phyloP scores from a whole-genome alignment of 2,113 vertebrate genomes.

The Dipodomys stephensi region DNA sequence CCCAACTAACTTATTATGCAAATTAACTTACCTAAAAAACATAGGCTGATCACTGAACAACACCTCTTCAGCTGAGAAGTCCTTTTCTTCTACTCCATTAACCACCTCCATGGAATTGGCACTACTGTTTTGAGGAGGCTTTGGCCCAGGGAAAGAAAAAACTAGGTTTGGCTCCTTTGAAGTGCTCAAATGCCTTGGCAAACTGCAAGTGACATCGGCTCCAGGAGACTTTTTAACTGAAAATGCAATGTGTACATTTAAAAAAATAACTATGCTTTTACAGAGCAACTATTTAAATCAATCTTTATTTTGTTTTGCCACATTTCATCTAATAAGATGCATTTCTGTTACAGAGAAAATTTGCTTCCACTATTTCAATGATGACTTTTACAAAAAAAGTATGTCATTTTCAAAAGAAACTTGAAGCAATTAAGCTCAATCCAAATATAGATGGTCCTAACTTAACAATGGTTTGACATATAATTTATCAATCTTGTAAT shows the following conservation, averaged over 20 bases:
- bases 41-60: conserved; percentile 94
- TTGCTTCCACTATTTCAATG: not conserved
- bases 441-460: not conserved
- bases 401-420: conserved; percentile 6
- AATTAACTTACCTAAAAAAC: conserved; percentile 93
- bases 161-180: conserved; percentile 92
- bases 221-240: conserved; percentile 89
- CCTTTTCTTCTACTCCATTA: conserved; percentile 80
- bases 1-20: not conserved
- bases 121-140: conserved; percentile 86
- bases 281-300: not conserved
- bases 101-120: conserved; percentile 80
- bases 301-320: not conserved
- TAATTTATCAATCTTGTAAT: not conserved
- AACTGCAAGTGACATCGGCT: conserved; percentile 93
- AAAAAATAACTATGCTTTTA: not conserved
- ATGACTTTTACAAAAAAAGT: not conserved
- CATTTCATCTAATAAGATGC: not conserved
- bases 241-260: not conserved
- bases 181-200: conserved; percentile 90
- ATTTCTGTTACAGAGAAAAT: not conserved
- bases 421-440: not conserved
- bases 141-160: conserved; percentile 93
- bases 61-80: conserved; percentile 77
- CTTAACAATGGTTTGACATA: not conserved